phyloP scores from a whole-genome alignment of 2,797 vertebrate genomes.

The Sebastiscus tertius region DNA sequence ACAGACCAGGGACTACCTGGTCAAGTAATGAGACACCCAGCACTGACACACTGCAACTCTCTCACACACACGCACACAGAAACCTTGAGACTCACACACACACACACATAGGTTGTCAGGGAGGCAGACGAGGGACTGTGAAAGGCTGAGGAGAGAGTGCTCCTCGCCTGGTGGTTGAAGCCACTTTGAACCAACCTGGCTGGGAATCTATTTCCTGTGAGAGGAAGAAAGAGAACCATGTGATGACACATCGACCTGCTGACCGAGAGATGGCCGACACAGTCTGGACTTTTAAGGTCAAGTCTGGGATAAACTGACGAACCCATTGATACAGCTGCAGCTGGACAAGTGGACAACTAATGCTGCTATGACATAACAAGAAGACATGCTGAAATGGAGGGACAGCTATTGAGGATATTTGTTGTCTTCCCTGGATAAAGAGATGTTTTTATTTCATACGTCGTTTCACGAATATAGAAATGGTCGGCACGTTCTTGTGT shows the following conservation, averaged over 20 bases:
- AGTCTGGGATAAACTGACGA: background rate
- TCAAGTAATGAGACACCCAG: conserved; percentile 77
- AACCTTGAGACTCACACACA: conserved; percentile 12
- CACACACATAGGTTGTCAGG: conserved; percentile 17
- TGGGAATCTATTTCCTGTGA: conserved; percentile 2
- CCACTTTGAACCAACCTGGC: background rate
- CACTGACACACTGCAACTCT: conserved; percentile 25
- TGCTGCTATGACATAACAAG: background rate
- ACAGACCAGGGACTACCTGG: conserved; percentile 72
- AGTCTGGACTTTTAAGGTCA: background rate
- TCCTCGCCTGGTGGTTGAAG: background rate
- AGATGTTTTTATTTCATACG: background rate
- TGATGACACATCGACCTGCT: conserved; percentile 21
- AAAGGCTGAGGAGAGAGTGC: conserved; percentile 17
- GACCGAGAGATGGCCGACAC: background rate
- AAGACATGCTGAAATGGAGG: background rate
- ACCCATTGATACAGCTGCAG: background rate
- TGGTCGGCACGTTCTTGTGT: background rate
- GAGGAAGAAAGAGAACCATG: conserved; percentile 5
- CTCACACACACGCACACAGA: conserved; percentile 26
- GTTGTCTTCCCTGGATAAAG: background rate
- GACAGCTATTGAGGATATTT: background rate
- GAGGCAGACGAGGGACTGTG: conserved; percentile 6
- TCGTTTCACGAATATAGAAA: background rate
- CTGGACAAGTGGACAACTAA: background rate